Evolutionary conservation across 2,797 vertebrate genomes (phyloP).

Genomic region (Premnoplex brunnescens): DNA sequence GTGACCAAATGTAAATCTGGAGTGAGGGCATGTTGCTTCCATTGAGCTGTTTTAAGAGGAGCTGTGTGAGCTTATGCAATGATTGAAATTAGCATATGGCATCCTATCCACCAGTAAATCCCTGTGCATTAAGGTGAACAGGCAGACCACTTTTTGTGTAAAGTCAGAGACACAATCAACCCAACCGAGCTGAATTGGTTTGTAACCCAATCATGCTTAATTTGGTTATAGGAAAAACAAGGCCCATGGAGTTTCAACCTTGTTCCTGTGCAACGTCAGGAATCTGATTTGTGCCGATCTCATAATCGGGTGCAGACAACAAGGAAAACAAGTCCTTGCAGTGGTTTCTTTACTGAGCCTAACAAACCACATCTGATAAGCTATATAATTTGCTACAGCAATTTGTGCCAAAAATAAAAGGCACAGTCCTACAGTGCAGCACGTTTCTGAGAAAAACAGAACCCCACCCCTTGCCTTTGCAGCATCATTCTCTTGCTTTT

Average conservation of each 20-base stretch:
- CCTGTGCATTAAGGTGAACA: background rate
- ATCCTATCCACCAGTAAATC: background rate
- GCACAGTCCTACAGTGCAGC: conserved; percentile 72
- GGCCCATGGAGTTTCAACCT: conserved; percentile 32
- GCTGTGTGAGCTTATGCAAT: background rate
- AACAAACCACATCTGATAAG: conserved; percentile 82
- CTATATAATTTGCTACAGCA: conserved; percentile 80
- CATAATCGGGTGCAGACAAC: conserved; percentile 71
- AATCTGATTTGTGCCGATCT: conserved; percentile 72
- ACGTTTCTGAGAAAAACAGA: conserved; percentile 78
- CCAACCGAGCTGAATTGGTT: conserved; percentile 24
- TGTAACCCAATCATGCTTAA: conserved; percentile 48
- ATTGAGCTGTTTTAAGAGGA: background rate
- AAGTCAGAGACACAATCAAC: conserved; percentile 19
- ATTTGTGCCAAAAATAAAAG: conserved; percentile 82
- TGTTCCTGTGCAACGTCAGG: conserved; percentile 61
- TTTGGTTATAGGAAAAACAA: conserved; percentile 60
- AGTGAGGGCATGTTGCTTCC: background rate
- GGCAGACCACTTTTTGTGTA: background rate
- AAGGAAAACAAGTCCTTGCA: conserved; percentile 75
- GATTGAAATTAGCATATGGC: background rate
- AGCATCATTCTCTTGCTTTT: conserved; percentile 54
- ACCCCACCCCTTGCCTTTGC: conserved; percentile 67
- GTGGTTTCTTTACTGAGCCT: conserved; percentile 74
- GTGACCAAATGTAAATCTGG: background rate